A percentile compares a stretch with the other conserved stretches of the same genome.
Evolutionary conservation across 1,140 invertebrate genomes (phyloP).

Genomic region (Homarus americanus): DNA sequence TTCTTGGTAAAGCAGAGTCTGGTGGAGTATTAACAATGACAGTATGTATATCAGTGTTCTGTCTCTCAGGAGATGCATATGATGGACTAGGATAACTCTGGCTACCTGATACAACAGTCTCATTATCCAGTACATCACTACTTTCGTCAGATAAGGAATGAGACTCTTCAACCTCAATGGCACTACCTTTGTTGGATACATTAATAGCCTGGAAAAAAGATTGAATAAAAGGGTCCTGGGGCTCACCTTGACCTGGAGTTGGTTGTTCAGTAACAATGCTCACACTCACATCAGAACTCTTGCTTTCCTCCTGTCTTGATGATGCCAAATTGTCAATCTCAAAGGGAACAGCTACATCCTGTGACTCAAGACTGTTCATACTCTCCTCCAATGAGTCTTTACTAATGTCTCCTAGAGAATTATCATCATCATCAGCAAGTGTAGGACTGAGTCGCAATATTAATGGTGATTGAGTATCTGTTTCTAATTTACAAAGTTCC

Average conservation of each 20-base stretch:
- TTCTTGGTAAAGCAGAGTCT: slow-evolving; percentile 13
- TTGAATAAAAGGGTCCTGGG: slow-evolving; percentile 53
- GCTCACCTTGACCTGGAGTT: slow-evolving; percentile 7
- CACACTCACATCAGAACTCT: not conserved
- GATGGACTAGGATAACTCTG: slow-evolving; percentile 5
- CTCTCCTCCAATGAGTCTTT: slow-evolving; percentile 69
- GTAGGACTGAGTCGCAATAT: slow-evolving; percentile 14
- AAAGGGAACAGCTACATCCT: not conserved
- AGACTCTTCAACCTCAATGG: slow-evolving; percentile 33
- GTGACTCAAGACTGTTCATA: slow-evolving; percentile 5
- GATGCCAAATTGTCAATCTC: not conserved
- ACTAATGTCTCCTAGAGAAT: slow-evolving; percentile 50
- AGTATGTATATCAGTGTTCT: not conserved
- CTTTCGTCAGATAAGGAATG: slow-evolving; percentile 36
- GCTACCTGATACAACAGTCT: not conserved
- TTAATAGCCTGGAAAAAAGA: slow-evolving; percentile 52
- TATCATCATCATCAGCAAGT: slow-evolving; percentile 27
- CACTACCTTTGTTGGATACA: not conserved
- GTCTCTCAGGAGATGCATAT: not conserved
- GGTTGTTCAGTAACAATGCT: not conserved
- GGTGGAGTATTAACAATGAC: not conserved
- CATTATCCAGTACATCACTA: slow-evolving; percentile 6
- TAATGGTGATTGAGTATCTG: not conserved
- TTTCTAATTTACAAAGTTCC: slow-evolving; percentile 39
- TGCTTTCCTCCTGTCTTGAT: not conserved